phyloP scores from a whole-genome alignment of 2,113 vertebrate genomes.

The Anoplopoma fimbria region DNA sequence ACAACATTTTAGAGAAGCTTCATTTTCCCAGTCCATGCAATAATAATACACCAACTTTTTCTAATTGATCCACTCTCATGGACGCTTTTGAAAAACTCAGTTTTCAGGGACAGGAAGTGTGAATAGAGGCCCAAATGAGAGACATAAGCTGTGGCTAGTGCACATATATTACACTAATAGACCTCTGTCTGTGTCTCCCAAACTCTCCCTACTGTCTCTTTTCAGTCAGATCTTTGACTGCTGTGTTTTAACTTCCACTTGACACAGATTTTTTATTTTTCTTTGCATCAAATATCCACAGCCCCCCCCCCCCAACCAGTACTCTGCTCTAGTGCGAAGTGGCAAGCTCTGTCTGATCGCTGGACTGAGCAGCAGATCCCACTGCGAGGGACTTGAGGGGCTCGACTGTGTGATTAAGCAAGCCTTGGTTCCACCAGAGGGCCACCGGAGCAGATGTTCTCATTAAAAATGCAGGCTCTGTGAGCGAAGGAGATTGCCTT shows the following conservation, averaged over 20 bases:
- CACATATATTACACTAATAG: constrained; percentile 23
- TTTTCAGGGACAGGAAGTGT: neutral
- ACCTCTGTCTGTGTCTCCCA: constrained; percentile 1
- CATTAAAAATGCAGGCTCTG: constrained; percentile 91
- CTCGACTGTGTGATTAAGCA: constrained; percentile 84
- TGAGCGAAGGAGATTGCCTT: constrained; percentile 84
- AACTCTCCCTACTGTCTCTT: constrained; percentile 7
- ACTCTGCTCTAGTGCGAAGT: constrained; percentile 55
- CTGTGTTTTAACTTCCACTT: constrained; percentile 29
- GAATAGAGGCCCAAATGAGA: constrained; percentile 1
- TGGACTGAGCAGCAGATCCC: constrained; percentile 82
- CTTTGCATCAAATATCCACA: constrained; percentile 44
- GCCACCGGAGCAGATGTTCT: constrained; percentile 87
- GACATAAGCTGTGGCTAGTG: neutral
- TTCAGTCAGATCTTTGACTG: constrained; percentile 33
- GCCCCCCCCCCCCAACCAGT: constrained; percentile 19
- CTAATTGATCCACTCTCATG: neutral
- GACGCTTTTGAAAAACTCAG: neutral
- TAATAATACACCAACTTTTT: neutral
- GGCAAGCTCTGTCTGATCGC: constrained; percentile 62
- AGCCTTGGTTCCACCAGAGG: constrained; percentile 76
- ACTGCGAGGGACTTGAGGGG: constrained; percentile 75
- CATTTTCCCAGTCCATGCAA: neutral
- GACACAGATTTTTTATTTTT: constrained; percentile 24
- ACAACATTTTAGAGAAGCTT: neutral